Percentiles rank a stretch among this genome's conserved stretches.
Evolutionary conservation across 1,140 invertebrate genomes (phyloP).

Genomic region (Psix sp.): DNA sequence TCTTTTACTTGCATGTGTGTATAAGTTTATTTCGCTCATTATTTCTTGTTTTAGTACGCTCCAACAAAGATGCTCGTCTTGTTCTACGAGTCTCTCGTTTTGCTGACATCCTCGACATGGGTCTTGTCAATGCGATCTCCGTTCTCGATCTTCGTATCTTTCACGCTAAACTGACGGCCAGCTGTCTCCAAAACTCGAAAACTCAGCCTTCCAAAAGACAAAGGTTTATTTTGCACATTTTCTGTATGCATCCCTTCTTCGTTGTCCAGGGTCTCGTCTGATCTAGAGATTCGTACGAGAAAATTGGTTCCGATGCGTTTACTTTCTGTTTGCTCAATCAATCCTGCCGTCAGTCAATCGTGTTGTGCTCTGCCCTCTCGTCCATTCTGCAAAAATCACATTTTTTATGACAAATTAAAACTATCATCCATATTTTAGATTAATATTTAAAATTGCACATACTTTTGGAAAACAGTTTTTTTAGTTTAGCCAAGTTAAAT

Average conservation of each 20-base stretch:
- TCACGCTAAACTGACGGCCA: slow-evolving; percentile 44
- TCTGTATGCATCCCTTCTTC: slow-evolving; percentile 37
- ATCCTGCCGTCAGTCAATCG: slow-evolving; percentile 73
- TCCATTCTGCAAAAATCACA: slow-evolving; percentile 71
- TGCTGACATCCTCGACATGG: slow-evolving; percentile 45
- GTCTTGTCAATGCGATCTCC: slow-evolving; percentile 34
- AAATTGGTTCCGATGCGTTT: slow-evolving; percentile 49
- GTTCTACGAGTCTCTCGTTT: slow-evolving; percentile 50
- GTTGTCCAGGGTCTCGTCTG: slow-evolving; percentile 46
- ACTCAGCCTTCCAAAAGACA: slow-evolving; percentile 42
- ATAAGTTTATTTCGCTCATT: too few species aligned
- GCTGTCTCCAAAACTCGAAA: slow-evolving; percentile 44
- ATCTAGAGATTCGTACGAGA: slow-evolving; percentile 38
- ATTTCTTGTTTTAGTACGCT: slow-evolving; percentile 27
- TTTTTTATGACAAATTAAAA: too few species aligned
- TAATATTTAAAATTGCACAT: too few species aligned
- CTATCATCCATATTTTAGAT: too few species aligned
- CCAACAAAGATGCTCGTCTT: slow-evolving; percentile 42
- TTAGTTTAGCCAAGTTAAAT: too few species aligned
- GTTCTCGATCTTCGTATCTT: slow-evolving; percentile 10
- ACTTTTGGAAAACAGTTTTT: too few species aligned
- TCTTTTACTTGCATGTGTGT: too few species aligned
- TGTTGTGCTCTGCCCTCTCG: slow-evolving; percentile 75
- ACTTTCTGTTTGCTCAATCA: slow-evolving; percentile 43
- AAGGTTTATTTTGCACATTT: slow-evolving; percentile 33